Percentiles rank a stretch among this genome's conserved stretches.
Evolutionary conservation across 1,140 invertebrate species (phyloP).

Genomic region (Philotrypesis tridentata): DNA sequence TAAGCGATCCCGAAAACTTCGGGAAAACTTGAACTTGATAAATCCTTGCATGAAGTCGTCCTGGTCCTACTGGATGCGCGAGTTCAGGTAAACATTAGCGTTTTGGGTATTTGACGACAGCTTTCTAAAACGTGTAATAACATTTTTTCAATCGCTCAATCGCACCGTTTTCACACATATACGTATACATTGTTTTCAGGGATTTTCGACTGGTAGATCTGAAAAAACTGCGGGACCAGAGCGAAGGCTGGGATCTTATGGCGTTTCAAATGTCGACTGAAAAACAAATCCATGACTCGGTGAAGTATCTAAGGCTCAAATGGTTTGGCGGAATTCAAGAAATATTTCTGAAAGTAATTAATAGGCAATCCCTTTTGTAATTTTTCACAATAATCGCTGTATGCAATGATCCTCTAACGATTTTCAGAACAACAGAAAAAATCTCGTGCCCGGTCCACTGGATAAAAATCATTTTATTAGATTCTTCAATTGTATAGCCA

Average conservation of each 20-base stretch:
- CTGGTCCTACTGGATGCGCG: slow-evolving; percentile 61
- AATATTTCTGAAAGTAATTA: slow-evolving; percentile 72
- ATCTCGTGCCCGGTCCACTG: slow-evolving; percentile 83
- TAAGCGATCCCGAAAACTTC: not conserved
- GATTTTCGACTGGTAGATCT: slow-evolving; percentile 63
- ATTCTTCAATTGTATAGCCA: slow-evolving; percentile 89
- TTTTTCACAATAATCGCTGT: not conserved
- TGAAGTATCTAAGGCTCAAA: slow-evolving; percentile 73
- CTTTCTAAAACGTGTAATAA: slow-evolving; percentile 11
- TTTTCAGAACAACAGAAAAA: slow-evolving; percentile 82
- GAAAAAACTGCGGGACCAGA: slow-evolving; percentile 67
- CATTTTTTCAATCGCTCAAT: slow-evolving; percentile 41
- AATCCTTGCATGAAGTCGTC: slow-evolving; percentile 68
- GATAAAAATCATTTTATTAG: slow-evolving; percentile 81
- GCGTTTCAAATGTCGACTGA: slow-evolving; percentile 75
- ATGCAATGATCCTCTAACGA: not conserved
- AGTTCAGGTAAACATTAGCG: slow-evolving; percentile 57
- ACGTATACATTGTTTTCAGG: slow-evolving; percentile 53
- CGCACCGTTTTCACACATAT: too few species aligned
- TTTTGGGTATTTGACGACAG: too few species aligned
- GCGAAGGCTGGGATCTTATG: slow-evolving; percentile 77
- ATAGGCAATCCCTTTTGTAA: not conserved
- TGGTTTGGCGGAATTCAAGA: slow-evolving; percentile 80
- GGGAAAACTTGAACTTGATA: slow-evolving; percentile 53
- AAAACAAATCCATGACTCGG: slow-evolving; percentile 77